Evolutionary conservation across 2,888 invertebrate genomes (phyloP), one percentile per base, ranked within the genome.

Genomic region (Calliphora vomitoria): DNA sequence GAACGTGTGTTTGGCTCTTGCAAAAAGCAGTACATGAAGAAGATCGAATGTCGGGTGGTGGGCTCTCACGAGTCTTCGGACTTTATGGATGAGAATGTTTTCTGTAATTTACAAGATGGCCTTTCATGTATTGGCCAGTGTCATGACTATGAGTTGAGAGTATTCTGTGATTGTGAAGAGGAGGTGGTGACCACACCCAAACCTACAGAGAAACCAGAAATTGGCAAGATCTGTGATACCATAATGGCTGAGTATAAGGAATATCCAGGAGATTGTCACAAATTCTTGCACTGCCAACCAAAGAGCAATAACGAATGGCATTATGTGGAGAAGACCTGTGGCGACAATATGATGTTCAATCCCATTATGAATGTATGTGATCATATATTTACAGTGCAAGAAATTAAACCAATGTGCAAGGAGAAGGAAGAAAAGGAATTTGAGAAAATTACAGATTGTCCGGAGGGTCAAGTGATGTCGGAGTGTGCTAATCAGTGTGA

Each of bases 141-240:
- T 90, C 95, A 96, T 1, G 98, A 98, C 94, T 98, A 98, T 91
- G 98, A 98, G 94, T 96, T 98, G 71, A 95, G 97, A 44, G 96
- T 97, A 1, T 94, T 95, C 58, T 98, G 98, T 91, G 93, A 94
- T 79, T 97, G 97, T 91, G 93, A 91, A 4, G 89, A 82, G 2
- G 88, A 87, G 1, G 76, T 41, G 2, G 44, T 85, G 0, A 86
- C 89, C 0, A 88, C 90, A 1, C 83, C 88, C 2, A 85, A 88
- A n/a, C 90, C 91, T 0, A 91, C 90, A 0, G 91, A 93, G 41
- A 88, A 90, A 44, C 92, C 92, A 3, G 91, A 91, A 81, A 90
- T 90, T 6, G 92, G 91, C 3, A 81, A 88, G 4, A 38, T 82
- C 0, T 92, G 92, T 60, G 91, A 93, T 92, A 94, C 95, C 92